Evolutionary conservation across 2,888 invertebrate genomes (phyloP), one percentile per base, ranked within the genome.

Genomic region (Ormyrus pomaceus): DNA sequence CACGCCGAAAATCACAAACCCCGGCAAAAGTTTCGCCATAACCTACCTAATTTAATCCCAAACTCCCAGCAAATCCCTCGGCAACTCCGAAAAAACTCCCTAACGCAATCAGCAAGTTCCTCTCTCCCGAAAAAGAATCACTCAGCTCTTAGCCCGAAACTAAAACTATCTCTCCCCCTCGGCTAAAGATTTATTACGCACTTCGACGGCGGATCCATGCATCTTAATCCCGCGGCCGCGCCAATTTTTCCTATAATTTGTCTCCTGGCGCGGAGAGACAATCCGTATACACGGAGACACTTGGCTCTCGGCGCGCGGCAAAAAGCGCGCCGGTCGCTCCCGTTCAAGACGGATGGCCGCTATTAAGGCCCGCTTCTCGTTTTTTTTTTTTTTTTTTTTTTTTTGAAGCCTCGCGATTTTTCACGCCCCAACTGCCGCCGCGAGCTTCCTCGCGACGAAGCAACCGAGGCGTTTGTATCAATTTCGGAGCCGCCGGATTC

Each of bases 281-380:
- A 66, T 72, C 51, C 61, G 46, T 69, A n/a, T 64, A 50, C 45
- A 34, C 46, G 9, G 19, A 13, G 11, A 45, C 9, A 45, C 9
- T 6, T 51, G 55, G 55, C 46, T 6, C 10, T 5, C 48, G 55
- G 9, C 48, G 11, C 53, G 19, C 58, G 61, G 77, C 53, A 69
- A 77, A 80, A 72, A 76, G 65, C 59, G 62, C 46, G 6, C 46
- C 58, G 64, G 19, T 76, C 71, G 34, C 4, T 34, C 4, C 4
- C 34, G 53, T 80, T 77, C 56, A 73, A 80, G 72, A 80, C 68
- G 56, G 51, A 80, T 77, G 73, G 73, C 73, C 71, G 72, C 76
- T 51, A 68, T 80, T 72, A 68, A 68, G 68, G n/a, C 53, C 19
- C 55, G 48, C 70, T n/a, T 19, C 19, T 45, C 55, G 0, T 5